phyloP scores from a whole-genome alignment of 2,888 invertebrate genomes.

The Actias luna region DNA sequence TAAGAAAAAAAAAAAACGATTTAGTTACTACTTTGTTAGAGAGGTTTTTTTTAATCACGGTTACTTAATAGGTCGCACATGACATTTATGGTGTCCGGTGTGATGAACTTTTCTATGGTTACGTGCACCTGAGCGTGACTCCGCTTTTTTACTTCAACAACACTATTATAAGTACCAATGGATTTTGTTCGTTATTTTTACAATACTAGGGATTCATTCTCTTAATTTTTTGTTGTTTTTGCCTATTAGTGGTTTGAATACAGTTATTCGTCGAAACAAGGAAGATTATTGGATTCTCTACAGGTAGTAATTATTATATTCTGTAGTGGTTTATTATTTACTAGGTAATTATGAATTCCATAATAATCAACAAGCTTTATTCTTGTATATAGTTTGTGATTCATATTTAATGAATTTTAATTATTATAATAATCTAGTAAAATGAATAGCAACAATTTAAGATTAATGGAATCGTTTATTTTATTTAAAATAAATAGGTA shows the following conservation, averaged over 20 bases:
- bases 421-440: not conserved
- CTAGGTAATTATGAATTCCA: not conserved
- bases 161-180: slow-evolving; percentile 22
- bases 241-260: slow-evolving; percentile 4
- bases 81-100: slow-evolving; percentile 29
- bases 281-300: not conserved
- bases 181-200: slow-evolving; percentile 29
- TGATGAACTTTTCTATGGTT: slow-evolving; percentile 42
- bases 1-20: too few relatives aligned
- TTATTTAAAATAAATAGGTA: not conserved
- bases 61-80: slow-evolving; percentile 27
- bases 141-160: slow-evolving; percentile 40
- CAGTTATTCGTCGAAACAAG: not conserved
- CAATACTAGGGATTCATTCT: slow-evolving; percentile 14
- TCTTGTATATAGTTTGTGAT: not conserved
- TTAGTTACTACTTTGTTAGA: too few relatives aligned
- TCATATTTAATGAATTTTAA: not conserved
- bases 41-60: not conserved
- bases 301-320: slow-evolving; percentile 1
- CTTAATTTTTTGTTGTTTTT: not conserved
- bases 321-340: not conserved
- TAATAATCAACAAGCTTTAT: not conserved
- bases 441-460: not conserved
- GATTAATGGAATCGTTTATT: not conserved
- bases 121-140: slow-evolving; percentile 59